These are phyloP conservation scores for Linnaemya tessellans DNA, from an alignment of 2,888 invertebrate species.

Conservation along the genomic window DNA sequence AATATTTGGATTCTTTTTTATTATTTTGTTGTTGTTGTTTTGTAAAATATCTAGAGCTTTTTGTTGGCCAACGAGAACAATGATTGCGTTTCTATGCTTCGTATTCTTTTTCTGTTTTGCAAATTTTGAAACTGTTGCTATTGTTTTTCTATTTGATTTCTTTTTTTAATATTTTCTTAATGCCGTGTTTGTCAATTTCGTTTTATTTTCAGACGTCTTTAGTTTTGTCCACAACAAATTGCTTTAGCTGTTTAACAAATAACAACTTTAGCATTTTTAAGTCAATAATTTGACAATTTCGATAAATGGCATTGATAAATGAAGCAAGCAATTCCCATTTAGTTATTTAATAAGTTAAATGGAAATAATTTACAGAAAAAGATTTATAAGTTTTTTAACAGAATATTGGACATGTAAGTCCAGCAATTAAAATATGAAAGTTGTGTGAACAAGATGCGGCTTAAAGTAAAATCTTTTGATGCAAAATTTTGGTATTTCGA, in stretches of 20 bases:
- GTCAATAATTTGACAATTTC: background rate
- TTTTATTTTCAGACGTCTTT: background rate
- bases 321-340: too few species aligned
- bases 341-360: too few species aligned
- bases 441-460: too few species aligned
- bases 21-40: conserved; percentile 4
- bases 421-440: background rate
- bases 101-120: background rate
- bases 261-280: background rate
- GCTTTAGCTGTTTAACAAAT: conserved; percentile 3
- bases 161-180: too few species aligned
- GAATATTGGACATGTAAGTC: background rate
- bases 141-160: background rate
- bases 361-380: too few species aligned
- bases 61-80: background rate
- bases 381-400: background rate
- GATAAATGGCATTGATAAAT: background rate
- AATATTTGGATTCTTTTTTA: conserved; percentile 47
- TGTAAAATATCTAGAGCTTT: background rate
- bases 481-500: too few species aligned
- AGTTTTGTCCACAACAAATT: conserved; percentile 24
- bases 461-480: too few species aligned
- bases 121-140: conserved; percentile 5
- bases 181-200: conserved; percentile 33
- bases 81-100: background rate